Conservation (phyloP, 53 echinoderm and acorn worm species). For the Paelopatides confundens region DNA sequence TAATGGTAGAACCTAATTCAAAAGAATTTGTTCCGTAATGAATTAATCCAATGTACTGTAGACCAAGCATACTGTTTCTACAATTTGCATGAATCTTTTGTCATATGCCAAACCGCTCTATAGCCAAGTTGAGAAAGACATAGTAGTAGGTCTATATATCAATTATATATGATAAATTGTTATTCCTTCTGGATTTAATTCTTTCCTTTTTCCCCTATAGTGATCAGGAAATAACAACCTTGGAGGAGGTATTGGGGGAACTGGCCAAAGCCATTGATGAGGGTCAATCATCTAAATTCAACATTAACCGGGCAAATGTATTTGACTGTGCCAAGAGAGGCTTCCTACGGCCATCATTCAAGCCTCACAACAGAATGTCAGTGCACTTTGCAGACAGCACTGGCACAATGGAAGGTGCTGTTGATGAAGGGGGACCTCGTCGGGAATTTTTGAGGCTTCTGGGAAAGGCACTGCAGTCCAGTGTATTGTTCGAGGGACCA, state of each 20-base stretch:
- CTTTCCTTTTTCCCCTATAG: too few species aligned
- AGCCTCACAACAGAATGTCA: not conserved
- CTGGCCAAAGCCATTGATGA: not conserved
- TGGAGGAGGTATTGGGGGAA: not conserved
- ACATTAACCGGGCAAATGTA: not conserved
- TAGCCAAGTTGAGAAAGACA: too few species aligned
- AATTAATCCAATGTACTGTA: too few species aligned
- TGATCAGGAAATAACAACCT: too few species aligned
- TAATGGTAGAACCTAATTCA: too few species aligned
- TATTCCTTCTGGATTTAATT: too few species aligned
- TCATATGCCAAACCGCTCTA: too few species aligned
- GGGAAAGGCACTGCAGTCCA: not conserved
- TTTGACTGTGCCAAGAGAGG: not conserved
- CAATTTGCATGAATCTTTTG: too few species aligned
- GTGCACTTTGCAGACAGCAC: not conserved
- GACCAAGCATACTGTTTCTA: too few species aligned
- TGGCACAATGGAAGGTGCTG: not conserved
- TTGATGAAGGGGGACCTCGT: constrained; percentile 16
- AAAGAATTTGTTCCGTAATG: too few species aligned
- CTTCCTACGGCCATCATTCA: not conserved
- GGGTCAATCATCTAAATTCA: not conserved
- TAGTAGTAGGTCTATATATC: too few species aligned
- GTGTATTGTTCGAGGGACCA: not conserved
- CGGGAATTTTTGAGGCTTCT: not conserved
- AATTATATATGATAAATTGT: too few species aligned